Percentiles rank a stretch among this genome's conserved stretches.
Evolutionary conservation across 53 echinoderm and acorn worm species (phyloP).

Genomic region (Antedon mediterranea): DNA sequence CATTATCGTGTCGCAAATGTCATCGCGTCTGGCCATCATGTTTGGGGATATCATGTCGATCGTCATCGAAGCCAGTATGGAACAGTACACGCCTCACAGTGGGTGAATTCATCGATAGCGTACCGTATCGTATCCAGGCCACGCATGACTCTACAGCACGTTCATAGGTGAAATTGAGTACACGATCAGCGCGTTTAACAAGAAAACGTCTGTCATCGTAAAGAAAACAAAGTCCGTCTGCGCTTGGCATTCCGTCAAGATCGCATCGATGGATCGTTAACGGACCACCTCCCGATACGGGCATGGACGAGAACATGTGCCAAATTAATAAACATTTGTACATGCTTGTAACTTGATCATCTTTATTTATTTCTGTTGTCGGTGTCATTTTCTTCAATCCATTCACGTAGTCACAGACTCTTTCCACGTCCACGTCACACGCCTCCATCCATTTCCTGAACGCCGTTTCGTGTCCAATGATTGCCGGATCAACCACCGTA

Average conservation of each 20-base stretch:
- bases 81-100: background rate
- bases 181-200: background rate
- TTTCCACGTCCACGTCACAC: background rate
- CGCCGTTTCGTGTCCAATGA: background rate
- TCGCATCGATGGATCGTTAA: background rate
- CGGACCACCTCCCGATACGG: background rate
- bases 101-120: background rate
- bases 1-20: background rate
- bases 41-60: background rate
- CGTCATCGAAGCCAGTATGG: background rate
- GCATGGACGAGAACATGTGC: background rate
- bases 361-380: background rate
- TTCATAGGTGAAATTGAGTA: background rate
- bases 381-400: background rate
- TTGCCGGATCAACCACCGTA: background rate
- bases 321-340: background rate
- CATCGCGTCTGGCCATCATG: background rate
- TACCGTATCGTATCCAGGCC: background rate
- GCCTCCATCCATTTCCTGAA: background rate
- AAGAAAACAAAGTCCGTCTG: background rate
- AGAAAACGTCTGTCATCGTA: background rate
- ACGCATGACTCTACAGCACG: background rate
- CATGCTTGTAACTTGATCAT: background rate
- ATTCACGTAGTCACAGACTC: background rate
- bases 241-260: background rate